Conservation (phyloP, 2,888 invertebrate genomes). For the Coecobrya sp. region DNA sequence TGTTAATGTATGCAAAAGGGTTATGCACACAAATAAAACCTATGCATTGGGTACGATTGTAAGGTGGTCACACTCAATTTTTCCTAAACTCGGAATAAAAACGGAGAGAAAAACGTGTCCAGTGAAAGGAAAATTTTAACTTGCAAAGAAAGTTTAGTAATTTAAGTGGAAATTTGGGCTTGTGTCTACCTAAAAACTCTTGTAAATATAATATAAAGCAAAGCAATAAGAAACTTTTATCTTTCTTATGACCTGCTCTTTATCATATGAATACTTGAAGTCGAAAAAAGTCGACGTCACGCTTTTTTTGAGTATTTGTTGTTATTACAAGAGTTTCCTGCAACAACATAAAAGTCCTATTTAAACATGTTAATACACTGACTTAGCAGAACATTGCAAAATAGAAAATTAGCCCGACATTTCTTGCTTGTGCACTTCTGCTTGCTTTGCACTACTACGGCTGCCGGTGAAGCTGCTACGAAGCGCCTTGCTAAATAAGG, state of each 20-base stretch:
- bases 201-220: not conserved
- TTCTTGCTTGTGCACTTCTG: constrained; percentile 8
- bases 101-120: not conserved
- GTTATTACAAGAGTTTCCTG: constrained; percentile 65
- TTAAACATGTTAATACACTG: not conserved
- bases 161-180: not conserved
- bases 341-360: constrained; percentile 43
- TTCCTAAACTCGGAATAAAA: not conserved
- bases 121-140: not conserved
- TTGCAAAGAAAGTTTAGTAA: not conserved
- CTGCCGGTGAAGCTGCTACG: no score
- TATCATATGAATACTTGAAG: not conserved
- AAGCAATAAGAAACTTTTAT: not conserved
- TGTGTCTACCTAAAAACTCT: not conserved
- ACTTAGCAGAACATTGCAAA: not conserved
- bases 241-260: constrained; percentile 31
- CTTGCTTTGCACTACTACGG: not conserved
- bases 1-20: constrained; percentile 37
- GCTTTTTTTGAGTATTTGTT: constrained; percentile 45
- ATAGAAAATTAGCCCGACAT: constrained; percentile 24
- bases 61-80: not conserved
- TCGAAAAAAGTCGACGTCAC: constrained; percentile 70
- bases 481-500: constrained; percentile 48
- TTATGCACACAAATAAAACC: constrained; percentile 5
- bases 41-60: not conserved